Evolutionary conservation across 1,140 invertebrate species (phyloP).

Genomic region (Euglossa dilemma): DNA sequence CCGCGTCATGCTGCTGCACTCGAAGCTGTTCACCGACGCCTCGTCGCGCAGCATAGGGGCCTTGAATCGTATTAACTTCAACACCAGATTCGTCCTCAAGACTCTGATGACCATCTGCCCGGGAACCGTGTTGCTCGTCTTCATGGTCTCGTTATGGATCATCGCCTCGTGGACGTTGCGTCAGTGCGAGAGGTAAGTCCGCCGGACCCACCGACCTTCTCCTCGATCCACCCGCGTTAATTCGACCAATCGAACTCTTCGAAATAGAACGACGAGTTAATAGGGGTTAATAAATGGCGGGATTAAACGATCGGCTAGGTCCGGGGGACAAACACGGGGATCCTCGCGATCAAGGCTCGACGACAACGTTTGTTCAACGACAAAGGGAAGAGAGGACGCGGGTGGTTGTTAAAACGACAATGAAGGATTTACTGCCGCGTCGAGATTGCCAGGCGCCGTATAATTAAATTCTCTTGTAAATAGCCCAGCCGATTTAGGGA

Average conservation of each 20-base stretch:
- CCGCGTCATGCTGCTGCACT: slow-evolving; percentile 99
- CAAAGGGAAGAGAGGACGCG: neutral
- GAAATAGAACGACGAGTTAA: no score
- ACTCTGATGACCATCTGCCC: slow-evolving; percentile 99
- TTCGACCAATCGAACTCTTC: no score
- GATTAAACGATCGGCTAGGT: neutral
- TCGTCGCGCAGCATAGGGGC: slow-evolving; percentile 97
- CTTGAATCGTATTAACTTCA: slow-evolving; percentile 99
- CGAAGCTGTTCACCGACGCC: slow-evolving; percentile 99
- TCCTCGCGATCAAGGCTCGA: neutral
- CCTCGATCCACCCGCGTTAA: no score
- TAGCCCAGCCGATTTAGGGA: slow-evolving; percentile 52
- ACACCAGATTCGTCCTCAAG: slow-evolving; percentile 99
- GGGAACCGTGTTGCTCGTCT: slow-evolving; percentile 98
- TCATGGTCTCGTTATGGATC: slow-evolving; percentile 99
- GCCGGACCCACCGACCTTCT: no score
- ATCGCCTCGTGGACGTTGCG: slow-evolving; percentile 99
- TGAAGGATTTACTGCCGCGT: slow-evolving; percentile 22
- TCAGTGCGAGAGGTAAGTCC: slow-evolving; percentile 97
- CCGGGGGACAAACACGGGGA: neutral
- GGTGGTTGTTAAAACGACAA: slow-evolving; percentile 10
- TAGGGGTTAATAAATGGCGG: no score
- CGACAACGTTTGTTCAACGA: no score
- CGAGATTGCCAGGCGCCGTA: slow-evolving; percentile 11
- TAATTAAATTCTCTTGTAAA: slow-evolving; percentile 65